Percentiles rank a stretch among this genome's conserved stretches.
Evolutionary conservation across 2,113 vertebrate genomes (phyloP).

Genomic region (Pterocles gutturalis): DNA sequence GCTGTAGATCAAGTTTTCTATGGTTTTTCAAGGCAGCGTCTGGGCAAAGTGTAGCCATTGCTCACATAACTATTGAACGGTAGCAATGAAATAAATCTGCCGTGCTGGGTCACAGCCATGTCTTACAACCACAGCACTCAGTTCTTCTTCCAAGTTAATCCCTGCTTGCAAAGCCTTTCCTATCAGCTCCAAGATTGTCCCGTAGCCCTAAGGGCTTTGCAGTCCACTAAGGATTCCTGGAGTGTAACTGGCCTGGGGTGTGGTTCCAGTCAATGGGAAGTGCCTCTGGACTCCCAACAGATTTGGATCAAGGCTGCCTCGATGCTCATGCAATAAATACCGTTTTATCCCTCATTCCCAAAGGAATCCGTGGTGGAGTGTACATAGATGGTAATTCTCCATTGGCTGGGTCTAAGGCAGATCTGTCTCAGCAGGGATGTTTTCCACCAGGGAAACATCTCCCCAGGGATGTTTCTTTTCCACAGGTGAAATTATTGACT

Average conservation of each 20-base stretch:
- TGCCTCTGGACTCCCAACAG: not conserved
- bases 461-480: not conserved
- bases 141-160: not conserved
- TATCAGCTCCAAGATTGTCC: not conserved
- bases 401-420: not conserved
- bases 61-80: not conserved
- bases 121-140: not conserved
- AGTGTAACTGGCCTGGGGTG: not conserved
- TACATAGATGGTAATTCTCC: not conserved
- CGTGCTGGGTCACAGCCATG: not conserved
- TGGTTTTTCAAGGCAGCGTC: not conserved
- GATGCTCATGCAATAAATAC: fast-evolving
- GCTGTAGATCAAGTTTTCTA: not conserved
- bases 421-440: not conserved
- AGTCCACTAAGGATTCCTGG: not conserved
- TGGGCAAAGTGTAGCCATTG: fast-evolving
- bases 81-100: not conserved
- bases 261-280: not conserved
- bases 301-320: not conserved
- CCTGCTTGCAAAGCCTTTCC: not conserved
- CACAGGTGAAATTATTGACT: not conserved
- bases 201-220: not conserved
- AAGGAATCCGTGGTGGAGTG: not conserved
- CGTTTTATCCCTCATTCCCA: not conserved
- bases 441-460: not conserved